Conservation (phyloP, 1,140 invertebrate genomes). For the Adelges cooleyi region DNA sequence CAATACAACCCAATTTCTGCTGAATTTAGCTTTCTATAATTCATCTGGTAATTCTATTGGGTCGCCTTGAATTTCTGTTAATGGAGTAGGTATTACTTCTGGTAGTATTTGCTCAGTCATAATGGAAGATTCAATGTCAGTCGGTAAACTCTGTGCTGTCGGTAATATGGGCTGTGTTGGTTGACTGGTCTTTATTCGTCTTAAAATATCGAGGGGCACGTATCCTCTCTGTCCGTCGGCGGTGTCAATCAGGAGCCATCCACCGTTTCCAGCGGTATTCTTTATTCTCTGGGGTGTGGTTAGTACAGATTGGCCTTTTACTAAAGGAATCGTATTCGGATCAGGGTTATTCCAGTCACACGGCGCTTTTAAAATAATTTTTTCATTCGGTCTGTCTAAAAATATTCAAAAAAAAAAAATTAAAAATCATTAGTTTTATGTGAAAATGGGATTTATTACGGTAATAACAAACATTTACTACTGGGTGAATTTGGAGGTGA, state of each 20-base stretch:
- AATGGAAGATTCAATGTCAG: neutral
- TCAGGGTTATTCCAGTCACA: neutral
- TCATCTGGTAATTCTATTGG: too few relatives aligned
- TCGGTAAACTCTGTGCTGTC: neutral
- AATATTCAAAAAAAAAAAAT: too few relatives aligned
- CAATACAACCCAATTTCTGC: too few relatives aligned
- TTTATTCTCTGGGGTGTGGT: neutral
- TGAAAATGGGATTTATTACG: too few relatives aligned
- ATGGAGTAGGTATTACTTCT: neutral
- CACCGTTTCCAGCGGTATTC: neutral
- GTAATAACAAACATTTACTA: too few relatives aligned
- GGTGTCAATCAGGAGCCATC: neutral
- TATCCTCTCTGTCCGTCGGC: neutral
- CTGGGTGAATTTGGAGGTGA: too few relatives aligned
- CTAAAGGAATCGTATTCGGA: neutral
- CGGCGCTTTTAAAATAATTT: neutral
- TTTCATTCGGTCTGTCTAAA: neutral
- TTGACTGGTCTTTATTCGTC: neutral
- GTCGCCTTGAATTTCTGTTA: too few relatives aligned
- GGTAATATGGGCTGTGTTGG: too few relatives aligned
- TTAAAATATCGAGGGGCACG: neutral
- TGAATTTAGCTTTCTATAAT: too few relatives aligned
- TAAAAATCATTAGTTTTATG: too few relatives aligned
- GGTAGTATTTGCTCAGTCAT: neutral
- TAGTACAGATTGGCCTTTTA: neutral